Evolutionary conservation across 1,140 invertebrate species (phyloP), one percentile per base, ranked within the genome.

Genomic region (Dreissena rostriformis): DNA sequence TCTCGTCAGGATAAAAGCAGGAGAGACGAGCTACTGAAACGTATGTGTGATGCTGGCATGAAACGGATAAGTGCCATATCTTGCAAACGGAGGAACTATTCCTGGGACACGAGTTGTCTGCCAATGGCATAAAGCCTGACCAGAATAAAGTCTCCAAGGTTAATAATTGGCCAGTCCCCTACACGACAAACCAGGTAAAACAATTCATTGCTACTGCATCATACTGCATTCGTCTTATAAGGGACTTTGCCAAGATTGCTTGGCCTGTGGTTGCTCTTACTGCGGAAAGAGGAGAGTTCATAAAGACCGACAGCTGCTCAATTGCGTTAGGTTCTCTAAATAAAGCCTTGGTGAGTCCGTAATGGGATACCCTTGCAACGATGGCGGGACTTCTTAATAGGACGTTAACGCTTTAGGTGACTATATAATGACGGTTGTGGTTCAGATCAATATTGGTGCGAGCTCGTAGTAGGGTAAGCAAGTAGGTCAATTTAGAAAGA

Each of bases 371-470:
- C 65, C 75, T 22, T 72, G n/a, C 15, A 53, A 28, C 49, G 53
- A 28, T 15, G 22, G 10, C 7, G 53, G 67, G 15, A 51, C 49
- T 28, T 90, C 87, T 70, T 74, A 86, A n/a, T 17, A 90, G n/a
- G 85, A 89, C 26, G 84, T 77, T 82, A 91, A 68, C 29, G 86
- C 19, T n/a, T n/a, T n/a, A n/a, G n/a, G n/a, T n/a, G n/a, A n/a
- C n/a, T n/a, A n/a, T n/a, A n/a, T n/a, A n/a, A n/a, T n/a, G n/a
- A n/a, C n/a, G n/a, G n/a, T n/a, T n/a, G n/a, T n/a, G n/a, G n/a
- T n/a, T n/a, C n/a, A n/a, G n/a, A n/a, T n/a, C n/a, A n/a, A n/a
- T n/a, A n/a, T n/a, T n/a, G n/a, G n/a, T n/a, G n/a, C n/a, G n/a
- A n/a, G n/a, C n/a, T n/a, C n/a, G n/a, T n/a, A n/a, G n/a, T n/a